Conservation (phyloP, 1,140 invertebrate species). For the Cydia fagiglandana region DNA sequence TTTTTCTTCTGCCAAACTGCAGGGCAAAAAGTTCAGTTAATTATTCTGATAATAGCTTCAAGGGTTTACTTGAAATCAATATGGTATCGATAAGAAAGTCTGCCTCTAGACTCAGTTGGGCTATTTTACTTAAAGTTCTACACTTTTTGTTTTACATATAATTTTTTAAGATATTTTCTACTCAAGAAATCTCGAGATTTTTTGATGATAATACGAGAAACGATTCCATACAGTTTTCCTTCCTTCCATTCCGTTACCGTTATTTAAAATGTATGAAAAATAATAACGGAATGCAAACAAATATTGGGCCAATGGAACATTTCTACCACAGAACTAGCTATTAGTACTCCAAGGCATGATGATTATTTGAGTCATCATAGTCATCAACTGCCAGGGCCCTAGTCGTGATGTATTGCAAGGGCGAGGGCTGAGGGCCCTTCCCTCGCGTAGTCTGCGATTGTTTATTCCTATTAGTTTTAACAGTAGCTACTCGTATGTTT, state of each 20-base stretch:
- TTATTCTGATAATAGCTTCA: too few species aligned
- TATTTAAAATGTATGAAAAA: too few species aligned
- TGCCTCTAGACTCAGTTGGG: neutral
- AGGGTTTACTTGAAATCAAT: neutral
- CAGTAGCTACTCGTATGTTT: neutral
- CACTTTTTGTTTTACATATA: too few species aligned
- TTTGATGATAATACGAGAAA: too few species aligned
- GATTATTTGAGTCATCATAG: slow-evolving; percentile 24
- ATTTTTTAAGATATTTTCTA: too few species aligned
- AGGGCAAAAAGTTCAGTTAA: too few species aligned
- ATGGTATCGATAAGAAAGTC: neutral
- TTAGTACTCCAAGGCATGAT: neutral
- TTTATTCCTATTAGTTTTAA: slow-evolving; percentile 39
- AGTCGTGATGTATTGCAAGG: slow-evolving; percentile 56
- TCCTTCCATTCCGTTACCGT: too few species aligned
- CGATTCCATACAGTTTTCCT: too few species aligned
- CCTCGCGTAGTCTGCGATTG: slow-evolving; percentile 50
- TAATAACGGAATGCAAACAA: too few species aligned
- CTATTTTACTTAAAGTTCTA: too few species aligned
- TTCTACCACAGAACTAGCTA: neutral
- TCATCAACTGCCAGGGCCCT: slow-evolving; percentile 36
- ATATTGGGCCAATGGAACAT: neutral
- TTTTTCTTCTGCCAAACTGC: too few species aligned
- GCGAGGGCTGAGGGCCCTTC: slow-evolving; percentile 41
- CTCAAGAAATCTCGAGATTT: too few species aligned